phyloP scores from a whole-genome alignment of 2,888 invertebrate species.

The Troilus luridus region DNA sequence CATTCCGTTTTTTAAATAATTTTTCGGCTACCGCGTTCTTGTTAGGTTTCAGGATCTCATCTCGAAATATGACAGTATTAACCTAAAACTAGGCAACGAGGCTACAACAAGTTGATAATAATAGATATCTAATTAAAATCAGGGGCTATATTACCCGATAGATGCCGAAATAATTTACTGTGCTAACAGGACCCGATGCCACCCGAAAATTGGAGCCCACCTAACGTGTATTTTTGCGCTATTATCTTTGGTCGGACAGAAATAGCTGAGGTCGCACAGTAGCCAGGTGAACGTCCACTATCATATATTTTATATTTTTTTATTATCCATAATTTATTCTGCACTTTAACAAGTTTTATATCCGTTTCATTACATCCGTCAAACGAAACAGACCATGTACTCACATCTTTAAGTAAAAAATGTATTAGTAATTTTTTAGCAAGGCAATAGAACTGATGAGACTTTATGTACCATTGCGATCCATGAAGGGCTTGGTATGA shows the following conservation, averaged over 20 bases:
- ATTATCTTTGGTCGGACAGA: slow-evolving; percentile 31
- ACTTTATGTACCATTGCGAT: too few relatives aligned
- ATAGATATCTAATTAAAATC: not conserved
- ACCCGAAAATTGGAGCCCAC: slow-evolving; percentile 14
- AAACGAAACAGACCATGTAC: too few relatives aligned
- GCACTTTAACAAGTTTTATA: not conserved
- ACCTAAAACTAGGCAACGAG: not conserved
- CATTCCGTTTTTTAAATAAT: too few relatives aligned
- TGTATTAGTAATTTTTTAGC: too few relatives aligned
- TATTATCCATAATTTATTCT: not conserved
- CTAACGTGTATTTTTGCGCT: slow-evolving; percentile 33
- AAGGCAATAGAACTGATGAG: too few relatives aligned
- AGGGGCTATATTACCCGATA: not conserved
- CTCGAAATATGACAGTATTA: not conserved
- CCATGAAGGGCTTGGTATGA: too few relatives aligned
- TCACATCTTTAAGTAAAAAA: too few relatives aligned
- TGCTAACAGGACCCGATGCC: slow-evolving; percentile 1
- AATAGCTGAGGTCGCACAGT: slow-evolving; percentile 2
- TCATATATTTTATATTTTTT: not conserved
- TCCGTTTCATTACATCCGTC: too few relatives aligned
- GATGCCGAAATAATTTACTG: slow-evolving; percentile 17
- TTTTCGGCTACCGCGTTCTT: too few relatives aligned
- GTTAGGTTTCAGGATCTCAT: too few relatives aligned
- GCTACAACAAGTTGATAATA: not conserved
- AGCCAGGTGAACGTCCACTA: slow-evolving; percentile 1